Evolutionary conservation across 1,140 invertebrate species (phyloP), one percentile per base, ranked within the genome.

Genomic region (Zaprionus davidi): DNA sequence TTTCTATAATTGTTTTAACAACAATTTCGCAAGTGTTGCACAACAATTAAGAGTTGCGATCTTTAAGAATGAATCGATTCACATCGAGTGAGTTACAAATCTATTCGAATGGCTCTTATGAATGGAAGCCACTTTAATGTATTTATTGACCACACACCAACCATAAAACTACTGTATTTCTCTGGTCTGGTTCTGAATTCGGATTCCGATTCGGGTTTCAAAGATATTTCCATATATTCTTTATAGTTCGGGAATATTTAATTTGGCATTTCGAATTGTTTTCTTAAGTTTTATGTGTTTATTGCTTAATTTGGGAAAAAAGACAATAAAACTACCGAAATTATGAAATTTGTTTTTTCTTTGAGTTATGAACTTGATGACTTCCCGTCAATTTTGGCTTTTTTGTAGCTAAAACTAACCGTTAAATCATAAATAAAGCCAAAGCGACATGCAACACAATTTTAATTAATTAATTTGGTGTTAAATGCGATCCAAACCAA

Each of bases 391-490:
- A 7, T 46, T 17, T 46, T 46, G 4, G 3, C 13, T 7, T 44
- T 15, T 44, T 44, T 44, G 7, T 17, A 3, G 41, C 41, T 17
- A 46, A 46, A 41, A 41, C 13, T 17, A n/a, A 38, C 56, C 24
- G 64, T 67, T 72, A 60, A 55, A 53, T 53, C 56, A 51, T 67
- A 66, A 58, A 51, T 11, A 58, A 28, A 56, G 13, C 28, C 13
- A 46, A 17, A 57, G 17, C 46, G 11, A 53, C 17, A 53, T 38
- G 55, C 51, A 67, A 34, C 55, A 49, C n/a, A 58, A 15, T 44
- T 71, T 17, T 36, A 68, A 70, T 71, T 49, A 64, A 75, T 75
- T 71, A 65, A 64, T 65, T 36, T 59, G 55, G 22, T 63, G 24
- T 59, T 53, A 63, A 70, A 62, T 75, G 55, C 41, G 4, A 34